Conservation (phyloP, 2,797 vertebrate species). For the Lepilemur ruficaudatus region DNA sequence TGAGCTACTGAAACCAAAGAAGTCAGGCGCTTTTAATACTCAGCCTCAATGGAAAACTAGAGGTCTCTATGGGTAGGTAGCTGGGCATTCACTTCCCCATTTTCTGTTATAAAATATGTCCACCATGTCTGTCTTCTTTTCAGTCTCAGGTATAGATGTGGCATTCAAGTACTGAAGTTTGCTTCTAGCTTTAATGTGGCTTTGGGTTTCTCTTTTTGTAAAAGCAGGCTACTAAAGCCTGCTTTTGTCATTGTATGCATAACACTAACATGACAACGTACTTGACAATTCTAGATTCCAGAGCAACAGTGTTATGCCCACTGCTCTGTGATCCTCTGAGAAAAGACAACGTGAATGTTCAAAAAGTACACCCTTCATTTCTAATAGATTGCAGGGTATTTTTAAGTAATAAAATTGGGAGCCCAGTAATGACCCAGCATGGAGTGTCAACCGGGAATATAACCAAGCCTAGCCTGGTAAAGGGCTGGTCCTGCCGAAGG, state of each 20-base stretch:
- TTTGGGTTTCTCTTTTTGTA: background rate
- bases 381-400: background rate
- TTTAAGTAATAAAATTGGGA: background rate
- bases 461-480: background rate
- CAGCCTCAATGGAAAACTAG: background rate
- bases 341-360: background rate
- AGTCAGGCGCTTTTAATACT: background rate
- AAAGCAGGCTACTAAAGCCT: background rate
- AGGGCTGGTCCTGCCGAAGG: background rate
- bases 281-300: background rate
- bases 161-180: background rate
- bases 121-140: background rate
- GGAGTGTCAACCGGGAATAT: background rate
- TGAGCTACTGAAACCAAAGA: background rate
- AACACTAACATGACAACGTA: background rate
- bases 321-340: background rate
- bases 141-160: background rate
- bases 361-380: background rate
- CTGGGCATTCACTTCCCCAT: background rate
- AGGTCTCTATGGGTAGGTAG: background rate
- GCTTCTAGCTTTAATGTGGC: background rate
- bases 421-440: background rate
- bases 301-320: background rate
- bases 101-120: background rate
- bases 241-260: background rate